These are phyloP conservation scores for Ophiothrix spiculata DNA, from an alignment of 35 echinoderm and acorn worm genomes.

Conservation along the genomic window DNA sequence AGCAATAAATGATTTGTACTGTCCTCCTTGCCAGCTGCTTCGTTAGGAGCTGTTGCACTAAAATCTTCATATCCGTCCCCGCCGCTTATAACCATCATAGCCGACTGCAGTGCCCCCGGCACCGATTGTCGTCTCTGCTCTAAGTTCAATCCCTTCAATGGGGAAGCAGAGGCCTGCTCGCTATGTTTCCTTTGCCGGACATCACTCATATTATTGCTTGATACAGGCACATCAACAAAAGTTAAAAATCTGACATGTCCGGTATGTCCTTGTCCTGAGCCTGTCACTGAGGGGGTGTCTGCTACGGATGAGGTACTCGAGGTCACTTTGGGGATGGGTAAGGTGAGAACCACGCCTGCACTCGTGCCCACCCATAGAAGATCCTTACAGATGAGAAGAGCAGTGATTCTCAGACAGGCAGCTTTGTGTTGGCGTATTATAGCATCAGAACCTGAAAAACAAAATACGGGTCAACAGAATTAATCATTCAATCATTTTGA, in stretches of 20 bases:
- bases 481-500: neutral
- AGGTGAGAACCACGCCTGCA: constrained; percentile 91
- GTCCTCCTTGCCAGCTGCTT: constrained; percentile 92
- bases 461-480: neutral
- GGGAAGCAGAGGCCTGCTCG: constrained; percentile 7
- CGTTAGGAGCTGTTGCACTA: constrained; percentile 77
- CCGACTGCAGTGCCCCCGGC: constrained; percentile 37
- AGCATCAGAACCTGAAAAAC: constrained; percentile 83
- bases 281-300: constrained; percentile 66
- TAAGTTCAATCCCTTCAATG: constrained; percentile 8
- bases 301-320: constrained; percentile 44
- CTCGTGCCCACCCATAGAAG: constrained; percentile 97
- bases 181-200: constrained; percentile 36
- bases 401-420: constrained; percentile 90
- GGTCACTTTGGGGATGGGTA: constrained; percentile 90
- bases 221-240: constrained; percentile 73
- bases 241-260: constrained; percentile 92
- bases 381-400: constrained; percentile 90
- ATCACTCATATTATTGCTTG: constrained; percentile 13
- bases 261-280: constrained; percentile 91
- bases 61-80: constrained; percentile 99
- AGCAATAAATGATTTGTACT: constrained; percentile 95
- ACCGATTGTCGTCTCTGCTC: constrained; percentile 53
- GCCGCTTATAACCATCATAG: constrained; percentile 95
- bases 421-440: constrained; percentile 99